These are phyloP conservation scores for Biston stratarius DNA, from an alignment of 2,888 invertebrate species.

Conservation along the genomic window DNA sequence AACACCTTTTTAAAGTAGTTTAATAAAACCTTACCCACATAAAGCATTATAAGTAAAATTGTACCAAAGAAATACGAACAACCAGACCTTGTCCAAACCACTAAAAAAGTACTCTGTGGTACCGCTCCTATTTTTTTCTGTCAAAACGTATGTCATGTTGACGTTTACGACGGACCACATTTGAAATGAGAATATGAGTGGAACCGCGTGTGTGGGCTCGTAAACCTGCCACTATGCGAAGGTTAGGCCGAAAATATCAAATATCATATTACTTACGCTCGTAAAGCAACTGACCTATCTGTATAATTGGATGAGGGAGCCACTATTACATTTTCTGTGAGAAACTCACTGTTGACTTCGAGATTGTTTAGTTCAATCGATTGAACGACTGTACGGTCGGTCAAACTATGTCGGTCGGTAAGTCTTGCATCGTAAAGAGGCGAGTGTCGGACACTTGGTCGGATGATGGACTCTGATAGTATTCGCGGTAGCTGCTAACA, in stretches of 20 bases:
- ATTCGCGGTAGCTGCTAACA: constrained; percentile 11
- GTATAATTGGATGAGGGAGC: background rate
- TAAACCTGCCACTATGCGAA: constrained; percentile 53
- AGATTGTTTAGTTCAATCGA: background rate
- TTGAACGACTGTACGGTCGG: background rate
- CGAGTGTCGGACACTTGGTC: constrained; percentile 14
- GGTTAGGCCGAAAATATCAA: constrained; percentile 42
- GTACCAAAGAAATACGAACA: background rate
- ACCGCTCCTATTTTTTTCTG: constrained; percentile 28
- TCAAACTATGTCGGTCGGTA: background rate
- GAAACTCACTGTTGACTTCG: background rate
- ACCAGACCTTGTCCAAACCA: constrained; percentile 12
- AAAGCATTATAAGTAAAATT: background rate
- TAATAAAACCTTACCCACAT: background rate
- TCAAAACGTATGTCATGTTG: constrained; percentile 64
- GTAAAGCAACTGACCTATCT: constrained; percentile 3
- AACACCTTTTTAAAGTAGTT: no score
- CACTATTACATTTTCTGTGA: background rate
- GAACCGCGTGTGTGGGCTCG: constrained; percentile 73
- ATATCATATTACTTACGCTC: constrained; percentile 43
- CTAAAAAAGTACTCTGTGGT: constrained; percentile 7
- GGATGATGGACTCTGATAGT: constrained; percentile 23
- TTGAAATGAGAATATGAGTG: constrained; percentile 70
- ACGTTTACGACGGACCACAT: constrained; percentile 75
- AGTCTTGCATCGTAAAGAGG: constrained; percentile 14